Evolutionary conservation across 35 echinoderm and acorn worm genomes (phyloP).

Genomic region (Ophiothrix spiculata): DNA sequence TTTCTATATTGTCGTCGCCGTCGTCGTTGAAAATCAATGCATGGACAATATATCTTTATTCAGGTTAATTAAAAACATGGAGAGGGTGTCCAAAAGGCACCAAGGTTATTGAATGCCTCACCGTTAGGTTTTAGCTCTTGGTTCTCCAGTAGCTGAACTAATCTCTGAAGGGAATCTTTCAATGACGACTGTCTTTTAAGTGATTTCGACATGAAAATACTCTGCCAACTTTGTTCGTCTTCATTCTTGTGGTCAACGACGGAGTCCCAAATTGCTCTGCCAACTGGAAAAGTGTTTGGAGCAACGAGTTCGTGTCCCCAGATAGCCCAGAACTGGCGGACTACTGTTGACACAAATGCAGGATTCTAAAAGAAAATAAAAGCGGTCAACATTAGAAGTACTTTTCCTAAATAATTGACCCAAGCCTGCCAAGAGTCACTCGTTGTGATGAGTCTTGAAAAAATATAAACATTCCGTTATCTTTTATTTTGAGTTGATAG

Average conservation of each 20-base stretch:
- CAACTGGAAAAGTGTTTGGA: constrained; percentile 17
- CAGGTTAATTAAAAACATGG: no score
- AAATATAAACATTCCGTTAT: no score
- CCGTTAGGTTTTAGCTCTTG: background rate
- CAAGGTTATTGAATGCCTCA: no score
- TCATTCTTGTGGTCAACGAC: background rate
- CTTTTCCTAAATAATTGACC: no score
- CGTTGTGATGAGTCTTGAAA: no score
- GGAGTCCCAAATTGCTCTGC: constrained; percentile 11
- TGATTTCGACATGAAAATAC: background rate
- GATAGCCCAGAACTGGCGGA: constrained; percentile 21
- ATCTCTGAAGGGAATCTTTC: background rate
- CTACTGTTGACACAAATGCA: background rate
- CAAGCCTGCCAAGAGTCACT: no score
- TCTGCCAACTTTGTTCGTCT: background rate
- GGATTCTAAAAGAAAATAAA: background rate
- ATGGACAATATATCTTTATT: no score
- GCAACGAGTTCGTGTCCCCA: constrained; percentile 36
- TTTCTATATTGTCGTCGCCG: no score
- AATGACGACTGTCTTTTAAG: background rate
- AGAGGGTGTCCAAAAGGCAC: no score
- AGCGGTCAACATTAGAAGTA: no score
- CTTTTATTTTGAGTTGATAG: no score
- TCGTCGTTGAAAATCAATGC: no score
- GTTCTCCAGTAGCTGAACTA: constrained; percentile 10